Evolutionary conservation across 2,888 invertebrate genomes (phyloP), one percentile per base, ranked within the genome.

Genomic region (Drosophila greeni): DNA sequence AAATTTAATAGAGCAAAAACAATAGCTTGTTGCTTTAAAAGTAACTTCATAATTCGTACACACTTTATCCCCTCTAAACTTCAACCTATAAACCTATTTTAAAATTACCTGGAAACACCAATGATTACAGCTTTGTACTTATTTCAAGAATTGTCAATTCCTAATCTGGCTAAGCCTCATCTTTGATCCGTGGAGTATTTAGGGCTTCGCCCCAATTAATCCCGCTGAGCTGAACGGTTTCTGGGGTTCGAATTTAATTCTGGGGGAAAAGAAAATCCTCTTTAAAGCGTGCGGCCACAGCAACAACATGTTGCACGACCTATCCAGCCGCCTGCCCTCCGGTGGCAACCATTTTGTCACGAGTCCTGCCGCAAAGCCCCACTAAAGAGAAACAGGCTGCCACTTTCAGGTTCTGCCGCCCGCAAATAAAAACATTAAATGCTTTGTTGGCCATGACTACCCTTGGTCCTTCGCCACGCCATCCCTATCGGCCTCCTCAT

Each of bases 341-440:
- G 45, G 54, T 31, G 16, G 43, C 49, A 45, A 31, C 65, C 61
- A 37, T 47, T 49, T 55, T 61, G 53, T 62, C 64, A 70, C 54
- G 43, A 64, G 61, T 55, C 49, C 58, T 59, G 74, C 55, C 56
- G 70, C 66, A 69, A 67, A 60, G 51, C 70, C 66, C 61, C 60
- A 69, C 66, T 52, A 61, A 67, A 64, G 56, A 48, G 43, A 42
- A 33, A 52, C 31, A 31, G 45, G 34, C 56, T 62, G 76, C 70
- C 77, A 75, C 60, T 73, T 84, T 66, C 72, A 70, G 82, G 79
- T 75, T 72, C 57, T 82, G 76, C 74, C 74, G 69, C 84, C 76
- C 84, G 72, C 76, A 83, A 78, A 83, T 78, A 82, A 82, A 82
- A 84, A 76, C 82, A 82, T 84, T 79, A 74, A 80, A 84, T 75